phyloP scores from a whole-genome alignment of 2,113 vertebrate species.

The Sturnus vulgaris region DNA sequence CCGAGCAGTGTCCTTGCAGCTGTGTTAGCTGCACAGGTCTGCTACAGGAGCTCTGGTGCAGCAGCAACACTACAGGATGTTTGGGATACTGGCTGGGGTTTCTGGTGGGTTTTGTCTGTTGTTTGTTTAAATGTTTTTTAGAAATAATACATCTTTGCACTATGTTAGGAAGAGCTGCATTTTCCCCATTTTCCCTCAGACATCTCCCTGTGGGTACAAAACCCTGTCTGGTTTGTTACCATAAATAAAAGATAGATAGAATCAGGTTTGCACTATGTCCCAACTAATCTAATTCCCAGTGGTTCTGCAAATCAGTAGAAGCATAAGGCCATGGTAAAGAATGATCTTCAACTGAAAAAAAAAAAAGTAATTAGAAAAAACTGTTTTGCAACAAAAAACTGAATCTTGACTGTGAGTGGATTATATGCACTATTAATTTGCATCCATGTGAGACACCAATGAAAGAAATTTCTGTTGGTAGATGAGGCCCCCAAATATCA shows the following conservation, averaged over 20 bases:
- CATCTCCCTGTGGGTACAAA: background rate
- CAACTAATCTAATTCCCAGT: background rate
- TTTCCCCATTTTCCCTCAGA: background rate
- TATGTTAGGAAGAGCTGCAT: background rate
- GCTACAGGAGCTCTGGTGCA: background rate
- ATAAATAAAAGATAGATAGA: background rate
- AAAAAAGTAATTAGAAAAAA: background rate
- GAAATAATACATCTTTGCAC: background rate
- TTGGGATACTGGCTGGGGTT: background rate
- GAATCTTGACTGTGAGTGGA: background rate
- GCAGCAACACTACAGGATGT: accelerated
- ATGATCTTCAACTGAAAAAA: background rate
- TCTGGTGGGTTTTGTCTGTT: background rate
- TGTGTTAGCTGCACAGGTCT: background rate
- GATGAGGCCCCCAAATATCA: background rate
- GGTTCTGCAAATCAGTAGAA: background rate
- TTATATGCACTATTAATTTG: background rate
- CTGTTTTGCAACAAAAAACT: background rate
- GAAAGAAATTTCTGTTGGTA: background rate
- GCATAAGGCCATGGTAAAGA: background rate
- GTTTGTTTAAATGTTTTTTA: background rate
- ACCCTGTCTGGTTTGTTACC: background rate
- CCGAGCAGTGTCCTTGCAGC: accelerated
- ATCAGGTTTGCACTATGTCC: background rate
- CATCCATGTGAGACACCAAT: background rate